A percentile compares a stretch with the other conserved stretches of the same genome.
These are phyloP conservation scores for Saguinus midas DNA, from an alignment of 2,113 vertebrate species.

Conservation along the genomic window DNA sequence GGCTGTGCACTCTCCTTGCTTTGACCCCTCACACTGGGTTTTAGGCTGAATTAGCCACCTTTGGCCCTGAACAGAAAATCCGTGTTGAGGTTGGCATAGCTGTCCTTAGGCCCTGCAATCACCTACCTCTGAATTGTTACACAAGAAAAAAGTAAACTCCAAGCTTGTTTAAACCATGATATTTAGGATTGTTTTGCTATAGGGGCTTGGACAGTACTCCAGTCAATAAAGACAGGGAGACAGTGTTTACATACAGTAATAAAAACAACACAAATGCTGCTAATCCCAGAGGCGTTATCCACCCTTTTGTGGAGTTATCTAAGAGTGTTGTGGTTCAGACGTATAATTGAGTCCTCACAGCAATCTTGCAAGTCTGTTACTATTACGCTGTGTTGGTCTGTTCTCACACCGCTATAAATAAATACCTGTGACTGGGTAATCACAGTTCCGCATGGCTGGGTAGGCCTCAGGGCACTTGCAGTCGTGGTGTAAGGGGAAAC, in stretches of 20 bases:
- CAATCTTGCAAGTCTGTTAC: neutral
- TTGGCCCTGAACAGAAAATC: neutral
- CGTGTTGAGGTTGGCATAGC: too few species aligned
- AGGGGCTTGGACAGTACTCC: neutral
- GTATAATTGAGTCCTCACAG: neutral
- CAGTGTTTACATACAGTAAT: neutral
- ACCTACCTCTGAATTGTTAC: neutral
- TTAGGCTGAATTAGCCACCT: neutral
- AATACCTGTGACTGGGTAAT: too few species aligned
- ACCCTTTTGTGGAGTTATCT: too few species aligned
- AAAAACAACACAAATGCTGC: neutral
- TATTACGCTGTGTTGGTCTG: neutral
- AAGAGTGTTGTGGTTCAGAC: neutral
- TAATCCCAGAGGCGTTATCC: too few species aligned
- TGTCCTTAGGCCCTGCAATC: too few species aligned
- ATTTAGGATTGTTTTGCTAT: neutral
- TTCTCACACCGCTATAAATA: too few species aligned
- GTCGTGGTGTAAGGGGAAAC: too few species aligned
- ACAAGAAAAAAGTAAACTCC: neutral
- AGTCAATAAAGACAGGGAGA: neutral
- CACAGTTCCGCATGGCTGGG: too few species aligned
- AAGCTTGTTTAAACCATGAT: neutral
- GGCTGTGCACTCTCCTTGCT: too few species aligned
- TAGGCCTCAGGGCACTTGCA: too few species aligned
- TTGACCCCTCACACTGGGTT: accelerated